Evolutionary conservation across 1,140 invertebrate species (phyloP), one percentile per base, ranked within the genome.

Genomic region (Drosophila nigromelanica): DNA sequence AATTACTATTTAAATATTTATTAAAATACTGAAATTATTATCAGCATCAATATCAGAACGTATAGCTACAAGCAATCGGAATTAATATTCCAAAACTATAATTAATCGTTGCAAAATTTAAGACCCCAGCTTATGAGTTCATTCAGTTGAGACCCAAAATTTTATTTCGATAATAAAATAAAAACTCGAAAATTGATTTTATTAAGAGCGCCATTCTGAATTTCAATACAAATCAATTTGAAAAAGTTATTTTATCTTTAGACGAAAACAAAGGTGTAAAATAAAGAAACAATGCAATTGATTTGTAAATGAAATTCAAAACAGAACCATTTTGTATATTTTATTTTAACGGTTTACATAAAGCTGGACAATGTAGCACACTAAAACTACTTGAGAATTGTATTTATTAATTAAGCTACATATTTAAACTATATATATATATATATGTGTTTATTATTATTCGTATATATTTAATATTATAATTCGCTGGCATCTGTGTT

Each of bases 291-390:
- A 10, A 12, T 39, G 0, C 1, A 30, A 59, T 51, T 59, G 24
- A 51, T 42, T 51, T 67, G 45, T 15, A 42, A 40, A 58, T 43
- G 55, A 15, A 59, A 33, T 51, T 59, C 21, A 7, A n/a, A 62
- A 30, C 35, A 24, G 14, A 35, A 24, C n/a, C 11, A 33, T 42
- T 42, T 11, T 27, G 2, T 8, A 76, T 79, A 73, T 82, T 79
- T 85, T 77, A 86, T 77, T 85, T 80, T 80, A 77, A 86, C 69
- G 58, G 80, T 77, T 85, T 45, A 85, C 77, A 78, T 85, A 85
- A 85, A 85, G 81, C 81, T 85, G 81, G 81, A 85, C 81, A 85
- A 54, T 67, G 75, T 83, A 86, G 82, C 82, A 76, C 59, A 81
- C 82, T 81, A 86, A 80, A 79, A 75, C 74, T 85, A 85, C 74